A percentile compares a stretch with the other conserved stretches of the same genome.
phyloP scores from a whole-genome alignment of 2,113 vertebrate species.

The Asarcornis scutulata region DNA sequence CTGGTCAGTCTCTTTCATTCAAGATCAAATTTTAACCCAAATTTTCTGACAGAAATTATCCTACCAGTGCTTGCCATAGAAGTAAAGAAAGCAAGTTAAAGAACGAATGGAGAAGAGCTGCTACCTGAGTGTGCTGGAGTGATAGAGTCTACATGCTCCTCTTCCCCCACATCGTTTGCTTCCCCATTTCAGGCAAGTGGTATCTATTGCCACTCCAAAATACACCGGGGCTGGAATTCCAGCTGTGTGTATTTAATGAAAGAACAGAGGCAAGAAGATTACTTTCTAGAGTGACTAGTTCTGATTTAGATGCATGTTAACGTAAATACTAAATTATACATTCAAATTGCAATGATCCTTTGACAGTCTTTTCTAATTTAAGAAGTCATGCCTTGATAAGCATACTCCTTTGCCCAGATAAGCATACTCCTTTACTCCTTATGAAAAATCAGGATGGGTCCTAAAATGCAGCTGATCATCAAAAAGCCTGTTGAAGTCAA shows the following conservation, averaged over 20 bases:
- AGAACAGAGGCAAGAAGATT: neutral
- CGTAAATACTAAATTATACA: neutral
- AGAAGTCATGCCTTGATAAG: neutral
- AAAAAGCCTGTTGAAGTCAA: neutral
- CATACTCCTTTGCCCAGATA: neutral
- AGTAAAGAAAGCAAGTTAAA: neutral
- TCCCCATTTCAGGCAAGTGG: conserved; percentile 92
- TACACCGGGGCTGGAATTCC: conserved; percentile 95
- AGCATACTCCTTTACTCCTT: neutral
- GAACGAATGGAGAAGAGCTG: neutral
- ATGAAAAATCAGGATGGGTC: neutral
- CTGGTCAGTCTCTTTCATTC: neutral
- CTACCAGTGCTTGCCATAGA: neutral
- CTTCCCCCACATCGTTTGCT: conserved; percentile 85
- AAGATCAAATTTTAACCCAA: neutral
- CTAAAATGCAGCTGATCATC: neutral
- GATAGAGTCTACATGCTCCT: conserved; percentile 92
- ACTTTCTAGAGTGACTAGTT: neutral
- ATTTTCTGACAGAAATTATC: neutral
- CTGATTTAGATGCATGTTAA: neutral
- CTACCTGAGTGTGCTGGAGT: conserved; percentile 90
- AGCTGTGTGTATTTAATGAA: conserved; percentile 74
- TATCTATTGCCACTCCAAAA: conserved; percentile 91
- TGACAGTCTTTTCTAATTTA: neutral
- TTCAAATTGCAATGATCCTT: neutral